Conservation (phyloP, 2,113 vertebrate species). For the Morone chrysops region DNA sequence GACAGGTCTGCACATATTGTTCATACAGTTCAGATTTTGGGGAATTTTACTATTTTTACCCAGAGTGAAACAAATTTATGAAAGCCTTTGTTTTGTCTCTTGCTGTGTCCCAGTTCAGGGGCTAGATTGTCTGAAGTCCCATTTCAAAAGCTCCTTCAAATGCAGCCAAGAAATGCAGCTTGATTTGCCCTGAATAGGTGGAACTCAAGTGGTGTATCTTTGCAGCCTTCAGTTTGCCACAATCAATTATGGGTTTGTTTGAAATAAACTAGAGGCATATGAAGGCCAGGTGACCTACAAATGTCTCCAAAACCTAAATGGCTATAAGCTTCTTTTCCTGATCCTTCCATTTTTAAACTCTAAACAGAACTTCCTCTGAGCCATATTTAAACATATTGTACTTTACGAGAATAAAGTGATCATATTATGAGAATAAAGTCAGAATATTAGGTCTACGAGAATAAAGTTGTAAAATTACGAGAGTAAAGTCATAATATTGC, state of each 20-base stretch:
- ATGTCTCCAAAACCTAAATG: no score
- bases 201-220: not conserved
- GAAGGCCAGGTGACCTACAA: no score
- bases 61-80: not conserved
- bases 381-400: not conserved
- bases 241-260: not conserved
- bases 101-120: slow-evolving; percentile 8
- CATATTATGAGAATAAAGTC: no score
- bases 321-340: not conserved
- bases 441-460: no score
- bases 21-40: not conserved
- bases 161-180: slow-evolving; percentile 14
- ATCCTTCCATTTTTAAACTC: not conserved
- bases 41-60: not conserved
- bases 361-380: not conserved
- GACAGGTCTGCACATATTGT: not conserved
- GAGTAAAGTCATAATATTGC: no score
- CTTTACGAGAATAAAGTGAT: no score
- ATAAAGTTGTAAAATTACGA: no score
- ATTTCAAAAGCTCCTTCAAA: slow-evolving; percentile 24
- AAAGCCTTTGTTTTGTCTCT: slow-evolving; percentile 34
- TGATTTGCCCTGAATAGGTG: not conserved
- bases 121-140: slow-evolving; percentile 25
- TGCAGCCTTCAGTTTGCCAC: not conserved
- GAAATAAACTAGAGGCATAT: no score